These are phyloP conservation scores for Hermaeophaga mercurialis DNA, from an alignment of 2,888 invertebrate species.

Conservation along the genomic window DNA sequence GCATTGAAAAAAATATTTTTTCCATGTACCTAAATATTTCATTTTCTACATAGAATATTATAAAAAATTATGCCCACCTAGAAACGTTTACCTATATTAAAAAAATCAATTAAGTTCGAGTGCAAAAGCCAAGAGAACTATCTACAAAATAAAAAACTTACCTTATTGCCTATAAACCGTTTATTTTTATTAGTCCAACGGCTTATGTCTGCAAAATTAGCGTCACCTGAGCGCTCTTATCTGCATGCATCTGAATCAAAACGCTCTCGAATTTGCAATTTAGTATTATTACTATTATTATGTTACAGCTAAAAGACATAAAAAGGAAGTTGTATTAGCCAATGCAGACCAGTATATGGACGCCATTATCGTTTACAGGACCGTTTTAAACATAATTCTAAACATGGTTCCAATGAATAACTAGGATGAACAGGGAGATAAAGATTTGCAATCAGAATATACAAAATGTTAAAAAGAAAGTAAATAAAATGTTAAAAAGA, in stretches of 20 bases:
- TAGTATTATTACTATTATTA: constrained; percentile 29
- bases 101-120: not conserved
- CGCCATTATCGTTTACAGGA: constrained; percentile 6
- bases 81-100: too few species aligned
- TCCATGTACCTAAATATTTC: too few species aligned
- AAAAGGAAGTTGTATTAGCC: constrained; percentile 32
- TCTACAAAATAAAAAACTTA: constrained; percentile 46
- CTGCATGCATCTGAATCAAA: constrained; percentile 31
- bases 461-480: not conserved
- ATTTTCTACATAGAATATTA: too few species aligned
- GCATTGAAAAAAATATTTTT: too few species aligned
- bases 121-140: not conserved
- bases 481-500: too few species aligned
- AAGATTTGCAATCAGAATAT: too few species aligned
- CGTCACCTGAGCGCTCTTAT: constrained; percentile 50
- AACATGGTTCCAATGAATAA: too few species aligned
- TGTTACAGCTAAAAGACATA: constrained; percentile 32
- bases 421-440: too few species aligned
- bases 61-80: too few species aligned
- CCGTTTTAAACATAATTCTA: not conserved
- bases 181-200: constrained; percentile 56
- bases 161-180: constrained; percentile 54
- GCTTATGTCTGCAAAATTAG: constrained; percentile 54
- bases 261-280: constrained; percentile 26
- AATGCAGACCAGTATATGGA: constrained; percentile 14